Conservation (phyloP, 2,888 invertebrate genomes). For the Metalampra italica region DNA sequence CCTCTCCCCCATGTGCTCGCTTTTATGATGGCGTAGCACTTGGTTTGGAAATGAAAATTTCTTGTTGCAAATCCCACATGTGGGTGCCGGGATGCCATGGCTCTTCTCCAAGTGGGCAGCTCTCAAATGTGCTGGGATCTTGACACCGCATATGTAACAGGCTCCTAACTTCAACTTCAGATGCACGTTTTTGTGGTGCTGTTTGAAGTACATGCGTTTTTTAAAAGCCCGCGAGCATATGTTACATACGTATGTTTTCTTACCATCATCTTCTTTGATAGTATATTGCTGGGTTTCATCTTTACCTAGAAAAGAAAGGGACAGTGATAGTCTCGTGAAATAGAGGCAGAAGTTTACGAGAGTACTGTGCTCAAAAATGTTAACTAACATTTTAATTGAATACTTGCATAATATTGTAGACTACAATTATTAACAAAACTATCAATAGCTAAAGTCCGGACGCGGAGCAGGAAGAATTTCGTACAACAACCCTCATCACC, state of each 20-base stretch:
- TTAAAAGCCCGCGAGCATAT: conserved; percentile 24
- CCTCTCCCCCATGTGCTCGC: conserved; percentile 30
- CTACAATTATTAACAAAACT: too few relatives aligned
- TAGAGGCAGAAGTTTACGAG: not conserved
- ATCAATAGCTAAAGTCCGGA: too few relatives aligned
- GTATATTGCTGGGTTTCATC: not conserved
- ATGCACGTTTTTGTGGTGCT: conserved; percentile 32
- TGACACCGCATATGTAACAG: not conserved
- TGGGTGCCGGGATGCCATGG: not conserved
- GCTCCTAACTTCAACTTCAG: conserved; percentile 21
- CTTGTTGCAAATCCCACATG: conserved; percentile 33
- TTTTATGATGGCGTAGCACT: conserved; percentile 36
- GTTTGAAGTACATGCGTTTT: conserved; percentile 25
- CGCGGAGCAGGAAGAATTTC: too few relatives aligned
- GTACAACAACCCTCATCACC: too few relatives aligned
- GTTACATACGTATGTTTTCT: conserved; percentile 22
- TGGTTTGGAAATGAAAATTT: conserved; percentile 25
- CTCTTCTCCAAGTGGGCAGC: not conserved
- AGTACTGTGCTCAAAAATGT: too few relatives aligned
- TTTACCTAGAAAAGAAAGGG: conserved; percentile 8
- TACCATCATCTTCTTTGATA: conserved; percentile 9
- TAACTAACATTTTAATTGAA: too few relatives aligned
- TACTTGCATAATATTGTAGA: too few relatives aligned
- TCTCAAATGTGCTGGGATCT: not conserved
- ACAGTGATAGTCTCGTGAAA: not conserved